Conservation (phyloP, 1,140 invertebrate genomes). For the Anagrus nilaparvatae region DNA sequence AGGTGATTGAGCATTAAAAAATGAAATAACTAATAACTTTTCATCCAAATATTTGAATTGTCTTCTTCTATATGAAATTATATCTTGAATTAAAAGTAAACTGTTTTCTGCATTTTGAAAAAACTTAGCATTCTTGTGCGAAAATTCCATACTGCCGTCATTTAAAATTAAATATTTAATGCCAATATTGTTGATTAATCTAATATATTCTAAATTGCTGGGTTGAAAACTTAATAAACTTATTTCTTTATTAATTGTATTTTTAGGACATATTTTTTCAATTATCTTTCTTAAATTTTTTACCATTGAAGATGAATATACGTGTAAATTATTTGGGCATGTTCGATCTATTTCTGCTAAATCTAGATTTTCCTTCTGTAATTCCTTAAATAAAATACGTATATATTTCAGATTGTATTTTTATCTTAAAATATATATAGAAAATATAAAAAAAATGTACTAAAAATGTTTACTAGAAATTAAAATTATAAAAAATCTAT, state of each 20-base stretch:
- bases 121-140: constrained; percentile 78
- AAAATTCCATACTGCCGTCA: constrained; percentile 83
- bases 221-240: constrained; percentile 67
- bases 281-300: constrained; percentile 77
- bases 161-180: constrained; percentile 80
- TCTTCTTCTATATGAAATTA: constrained; percentile 79
- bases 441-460: constrained; percentile 29
- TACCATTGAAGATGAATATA: constrained; percentile 70
- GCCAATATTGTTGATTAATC: constrained; percentile 84
- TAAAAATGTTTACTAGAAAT: not conserved
- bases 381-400: constrained; percentile 43
- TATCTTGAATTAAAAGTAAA: constrained; percentile 92
- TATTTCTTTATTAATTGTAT: constrained; percentile 47
- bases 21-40: constrained; percentile 48
- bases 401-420: constrained; percentile 18
- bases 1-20: constrained; percentile 31
- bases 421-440: constrained; percentile 17
- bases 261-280: constrained; percentile 65
- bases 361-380: constrained; percentile 43
- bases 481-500: not conserved
- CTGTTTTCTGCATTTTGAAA: constrained; percentile 84
- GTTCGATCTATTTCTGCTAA: constrained; percentile 54
- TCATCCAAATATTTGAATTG: constrained; percentile 53
- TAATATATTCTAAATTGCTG: constrained; percentile 82
- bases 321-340: constrained; percentile 75